A percentile compares a stretch with the other conserved stretches of the same genome.
These are phyloP conservation scores for Marmota flaviventris DNA, from an alignment of 2,113 vertebrate genomes.

Conservation along the genomic window DNA sequence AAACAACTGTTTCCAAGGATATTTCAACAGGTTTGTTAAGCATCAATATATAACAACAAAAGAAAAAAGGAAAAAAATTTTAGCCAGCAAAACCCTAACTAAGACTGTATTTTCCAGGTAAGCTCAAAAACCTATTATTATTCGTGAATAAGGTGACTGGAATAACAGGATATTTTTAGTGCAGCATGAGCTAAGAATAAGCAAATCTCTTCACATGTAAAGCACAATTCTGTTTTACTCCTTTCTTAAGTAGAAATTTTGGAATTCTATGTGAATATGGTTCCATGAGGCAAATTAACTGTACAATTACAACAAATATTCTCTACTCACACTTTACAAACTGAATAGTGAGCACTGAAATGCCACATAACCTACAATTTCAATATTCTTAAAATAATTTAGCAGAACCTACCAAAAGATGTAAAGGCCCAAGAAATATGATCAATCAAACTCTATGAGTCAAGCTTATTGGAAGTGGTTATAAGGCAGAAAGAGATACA, in stretches of 20 bases:
- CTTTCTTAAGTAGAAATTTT: constrained; percentile 49
- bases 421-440: neutral
- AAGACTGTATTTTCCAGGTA: constrained; percentile 27
- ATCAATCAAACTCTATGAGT: constrained; percentile 12
- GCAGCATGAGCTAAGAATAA: constrained; percentile 31
- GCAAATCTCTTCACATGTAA: neutral
- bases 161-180: neutral
- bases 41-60: constrained; percentile 38
- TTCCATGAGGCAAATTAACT: constrained; percentile 23
- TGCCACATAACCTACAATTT: constrained; percentile 17
- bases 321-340: constrained; percentile 16
- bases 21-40: constrained; percentile 5
- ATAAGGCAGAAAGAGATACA: neutral
- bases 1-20: constrained; percentile 4
- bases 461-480: constrained; percentile 39
- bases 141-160: constrained; percentile 21
- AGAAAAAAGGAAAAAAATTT: constrained; percentile 45
- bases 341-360: constrained; percentile 25
- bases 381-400: constrained; percentile 44
- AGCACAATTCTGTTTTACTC: neutral
- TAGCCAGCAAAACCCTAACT: constrained; percentile 20
- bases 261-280: constrained; percentile 19
- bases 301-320: neutral
- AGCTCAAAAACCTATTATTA: constrained; percentile 6
- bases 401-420: constrained; percentile 40